Conservation (phyloP, 1,140 invertebrate genomes). For the Drosophila fuyamai region DNA sequence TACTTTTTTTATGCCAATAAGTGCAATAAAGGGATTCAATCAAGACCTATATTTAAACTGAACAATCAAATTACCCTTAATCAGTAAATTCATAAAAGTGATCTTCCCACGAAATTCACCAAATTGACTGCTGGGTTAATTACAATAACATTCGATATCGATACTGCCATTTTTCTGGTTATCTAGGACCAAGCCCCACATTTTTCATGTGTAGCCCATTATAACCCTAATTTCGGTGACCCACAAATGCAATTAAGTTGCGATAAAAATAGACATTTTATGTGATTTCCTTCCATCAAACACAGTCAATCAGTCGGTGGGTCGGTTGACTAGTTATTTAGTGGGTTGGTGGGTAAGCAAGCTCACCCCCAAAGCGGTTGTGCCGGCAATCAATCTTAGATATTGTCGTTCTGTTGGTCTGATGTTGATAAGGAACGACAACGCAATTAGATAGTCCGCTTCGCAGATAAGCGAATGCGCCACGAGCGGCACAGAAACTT, state of each 20-base stretch:
- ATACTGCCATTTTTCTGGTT: conserved; percentile 25
- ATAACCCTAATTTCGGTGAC: conserved; percentile 69
- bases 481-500: conserved; percentile 11
- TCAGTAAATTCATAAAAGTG: neutral
- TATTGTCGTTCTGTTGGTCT: conserved; percentile 63
- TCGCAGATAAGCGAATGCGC: conserved; percentile 54
- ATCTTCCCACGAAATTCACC: conserved; percentile 1
- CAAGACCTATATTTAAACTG: neutral
- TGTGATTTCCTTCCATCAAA: conserved; percentile 63
- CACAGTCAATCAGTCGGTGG: conserved; percentile 15
- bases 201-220: conserved; percentile 46
- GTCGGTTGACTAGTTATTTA: conserved; percentile 6
- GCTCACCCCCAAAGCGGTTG: conserved; percentile 34
- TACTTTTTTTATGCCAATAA: no score
- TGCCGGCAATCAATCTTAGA: conserved; percentile 74
- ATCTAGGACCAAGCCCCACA: conserved; percentile 36
- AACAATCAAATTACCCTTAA: neutral
- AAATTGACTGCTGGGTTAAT: conserved; percentile 15
- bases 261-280: conserved; percentile 79
- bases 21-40: neutral
- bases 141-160: conserved; percentile 27
- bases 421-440: conserved; percentile 75
- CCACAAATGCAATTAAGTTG: conserved; percentile 78
- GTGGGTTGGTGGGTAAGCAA: neutral
- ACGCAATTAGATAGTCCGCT: conserved; percentile 73